Percentiles rank a stretch among this genome's conserved stretches.
phyloP scores from a whole-genome alignment of 2,113 vertebrate species.

The Cebus imitator region DNA sequence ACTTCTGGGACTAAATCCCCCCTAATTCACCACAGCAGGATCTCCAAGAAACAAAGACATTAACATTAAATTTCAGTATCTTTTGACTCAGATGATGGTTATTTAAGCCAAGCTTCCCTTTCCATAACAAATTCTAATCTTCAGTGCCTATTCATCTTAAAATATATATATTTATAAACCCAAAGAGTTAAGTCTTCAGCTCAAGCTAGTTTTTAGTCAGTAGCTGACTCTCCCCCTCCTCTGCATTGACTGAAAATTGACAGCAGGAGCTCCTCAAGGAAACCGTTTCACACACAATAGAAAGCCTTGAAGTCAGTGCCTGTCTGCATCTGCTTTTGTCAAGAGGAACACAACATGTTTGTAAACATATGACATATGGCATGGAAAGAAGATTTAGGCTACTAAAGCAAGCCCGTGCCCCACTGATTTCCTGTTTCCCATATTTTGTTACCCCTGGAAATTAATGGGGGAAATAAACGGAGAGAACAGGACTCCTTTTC shows the following conservation, averaged over 20 bases:
- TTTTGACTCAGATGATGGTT: not conserved
- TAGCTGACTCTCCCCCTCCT: not conserved
- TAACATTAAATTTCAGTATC: not conserved
- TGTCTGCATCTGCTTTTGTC: not conserved
- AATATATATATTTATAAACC: not conserved
- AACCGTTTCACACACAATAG: not conserved
- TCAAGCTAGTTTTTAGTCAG: not conserved
- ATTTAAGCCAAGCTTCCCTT: not conserved
- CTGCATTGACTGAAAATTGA: not conserved
- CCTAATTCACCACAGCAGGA: not conserved
- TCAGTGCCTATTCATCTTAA: not conserved
- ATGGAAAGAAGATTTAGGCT: not conserved
- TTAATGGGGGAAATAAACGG: not conserved
- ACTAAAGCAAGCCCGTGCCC: not conserved
- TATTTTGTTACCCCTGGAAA: not conserved
- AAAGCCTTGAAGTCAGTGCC: not conserved
- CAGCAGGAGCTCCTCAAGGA: not conserved
- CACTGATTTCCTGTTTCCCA: not conserved
- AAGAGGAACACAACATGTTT: slow-evolving; percentile 6
- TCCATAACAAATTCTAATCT: not conserved
- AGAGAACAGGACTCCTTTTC: not conserved
- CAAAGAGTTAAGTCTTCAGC: not conserved
- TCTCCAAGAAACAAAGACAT: not conserved
- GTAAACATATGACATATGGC: slow-evolving; percentile 34
- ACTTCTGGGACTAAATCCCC: not conserved